These are phyloP conservation scores for Tetranychus cinnabarinus DNA, from an alignment of 1,140 invertebrate species.

Conservation along the genomic window DNA sequence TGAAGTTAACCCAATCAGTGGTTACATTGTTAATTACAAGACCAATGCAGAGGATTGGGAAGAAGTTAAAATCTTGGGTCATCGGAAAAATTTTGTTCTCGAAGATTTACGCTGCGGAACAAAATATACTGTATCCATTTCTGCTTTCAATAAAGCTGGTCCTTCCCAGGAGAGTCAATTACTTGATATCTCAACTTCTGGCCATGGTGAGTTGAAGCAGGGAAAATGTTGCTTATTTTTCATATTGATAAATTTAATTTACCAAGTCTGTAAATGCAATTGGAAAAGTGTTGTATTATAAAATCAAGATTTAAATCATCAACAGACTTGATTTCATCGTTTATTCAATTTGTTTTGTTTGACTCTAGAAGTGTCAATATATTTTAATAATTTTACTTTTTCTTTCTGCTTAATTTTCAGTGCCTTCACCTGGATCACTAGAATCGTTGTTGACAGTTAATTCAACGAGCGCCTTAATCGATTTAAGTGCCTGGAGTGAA, in stretches of 20 bases:
- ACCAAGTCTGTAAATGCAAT: too few relatives aligned
- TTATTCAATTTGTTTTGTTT: not conserved
- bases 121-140: slow-evolving; percentile 59
- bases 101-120: slow-evolving; percentile 36
- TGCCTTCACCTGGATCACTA: slow-evolving; percentile 7
- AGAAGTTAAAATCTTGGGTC: slow-evolving; percentile 14
- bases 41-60: slow-evolving; percentile 32
- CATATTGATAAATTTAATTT: too few relatives aligned
- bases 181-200: slow-evolving; percentile 12
- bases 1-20: slow-evolving; percentile 5
- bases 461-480: slow-evolving; percentile 66
- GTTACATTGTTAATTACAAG: slow-evolving; percentile 23
- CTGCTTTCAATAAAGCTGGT: slow-evolving; percentile 63
- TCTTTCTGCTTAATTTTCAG: not conserved
- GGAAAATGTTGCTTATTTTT: too few relatives aligned
- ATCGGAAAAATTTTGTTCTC: not conserved
- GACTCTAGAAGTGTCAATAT: not conserved
- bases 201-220: slow-evolving; percentile 6
- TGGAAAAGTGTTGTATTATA: too few relatives aligned
- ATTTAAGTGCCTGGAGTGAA: slow-evolving; percentile 74
- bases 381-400: not conserved
- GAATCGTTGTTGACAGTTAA: slow-evolving; percentile 46
- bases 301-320: too few relatives aligned
- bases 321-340: too few relatives aligned
- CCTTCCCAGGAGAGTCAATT: slow-evolving; percentile 46